Conservation (phyloP, 2,888 invertebrate species). For the Bugula neritina region DNA sequence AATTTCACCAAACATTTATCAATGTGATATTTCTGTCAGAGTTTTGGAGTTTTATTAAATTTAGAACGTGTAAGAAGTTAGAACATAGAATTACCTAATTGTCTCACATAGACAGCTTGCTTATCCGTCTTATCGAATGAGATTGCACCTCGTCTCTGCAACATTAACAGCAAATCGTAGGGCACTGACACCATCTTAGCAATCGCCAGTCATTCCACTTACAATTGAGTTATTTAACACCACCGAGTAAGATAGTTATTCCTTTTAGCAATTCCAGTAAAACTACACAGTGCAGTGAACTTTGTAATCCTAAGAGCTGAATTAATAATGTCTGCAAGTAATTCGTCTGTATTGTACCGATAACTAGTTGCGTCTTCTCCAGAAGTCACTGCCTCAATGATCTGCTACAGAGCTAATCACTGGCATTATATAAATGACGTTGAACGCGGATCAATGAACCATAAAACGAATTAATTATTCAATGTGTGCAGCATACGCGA, state of each 20-base stretch:
- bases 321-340: not conserved
- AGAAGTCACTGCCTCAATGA: not conserved
- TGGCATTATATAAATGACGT: not conserved
- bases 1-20: no score
- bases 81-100: conserved; percentile 43
- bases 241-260: no score
- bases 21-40: no score
- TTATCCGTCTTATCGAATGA: conserved; percentile 41
- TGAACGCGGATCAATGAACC: not conserved
- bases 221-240: not conserved
- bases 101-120: conserved; percentile 42
- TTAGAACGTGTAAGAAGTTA: no score
- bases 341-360: not conserved
- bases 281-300: not conserved
- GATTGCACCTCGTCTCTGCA: conserved; percentile 43
- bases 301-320: not conserved
- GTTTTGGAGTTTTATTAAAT: no score
- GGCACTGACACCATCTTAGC: conserved; percentile 20
- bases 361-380: not conserved
- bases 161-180: conserved; percentile 29
- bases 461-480: not conserved
- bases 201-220: not conserved
- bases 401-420: not conserved
- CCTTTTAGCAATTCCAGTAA: not conserved
- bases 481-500: not conserved